Evolutionary conservation across 2,888 invertebrate species (phyloP).

Genomic region (Cheilosia urbana): DNA sequence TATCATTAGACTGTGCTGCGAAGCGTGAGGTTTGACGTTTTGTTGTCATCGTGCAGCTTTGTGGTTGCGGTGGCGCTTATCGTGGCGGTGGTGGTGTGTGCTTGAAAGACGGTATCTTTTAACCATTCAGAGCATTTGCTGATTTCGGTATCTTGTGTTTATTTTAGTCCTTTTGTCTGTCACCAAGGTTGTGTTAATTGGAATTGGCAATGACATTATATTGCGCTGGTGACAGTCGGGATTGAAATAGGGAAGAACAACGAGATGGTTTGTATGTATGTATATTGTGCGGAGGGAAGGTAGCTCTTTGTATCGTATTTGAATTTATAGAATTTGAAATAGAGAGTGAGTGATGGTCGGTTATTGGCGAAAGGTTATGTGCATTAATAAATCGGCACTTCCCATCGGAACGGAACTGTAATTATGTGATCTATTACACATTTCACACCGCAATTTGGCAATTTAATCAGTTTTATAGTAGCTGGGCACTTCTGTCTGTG

Average conservation of each 20-base stretch:
- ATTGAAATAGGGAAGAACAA: not conserved
- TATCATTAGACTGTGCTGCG: conserved; percentile 66
- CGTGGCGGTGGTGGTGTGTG: conserved; percentile 11
- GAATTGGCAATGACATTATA: conserved; percentile 33
- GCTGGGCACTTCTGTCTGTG: too few relatives aligned
- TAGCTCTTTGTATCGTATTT: not conserved
- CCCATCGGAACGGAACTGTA: not conserved
- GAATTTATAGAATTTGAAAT: conserved; percentile 9
- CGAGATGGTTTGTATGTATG: not conserved
- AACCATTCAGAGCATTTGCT: conserved; percentile 48
- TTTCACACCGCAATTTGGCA: too few relatives aligned
- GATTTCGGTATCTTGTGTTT: conserved; percentile 38
- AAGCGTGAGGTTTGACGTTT: conserved; percentile 63
- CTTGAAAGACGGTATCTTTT: conserved; percentile 58
- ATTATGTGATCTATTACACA: not conserved
- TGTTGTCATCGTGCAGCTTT: conserved; percentile 58
- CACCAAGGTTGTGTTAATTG: conserved; percentile 21
- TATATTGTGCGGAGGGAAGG: not conserved
- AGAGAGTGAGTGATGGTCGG: not conserved
- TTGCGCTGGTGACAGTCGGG: conserved; percentile 9
- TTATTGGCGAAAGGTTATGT: not conserved
- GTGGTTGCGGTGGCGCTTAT: conserved; percentile 21
- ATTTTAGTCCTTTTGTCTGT: not conserved
- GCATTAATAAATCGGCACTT: too few relatives aligned
- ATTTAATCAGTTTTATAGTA: too few relatives aligned